Evolutionary conservation across 2,797 vertebrate species (phyloP), one percentile per base, ranked within the genome.

Genomic region (Characodon lateralis): DNA sequence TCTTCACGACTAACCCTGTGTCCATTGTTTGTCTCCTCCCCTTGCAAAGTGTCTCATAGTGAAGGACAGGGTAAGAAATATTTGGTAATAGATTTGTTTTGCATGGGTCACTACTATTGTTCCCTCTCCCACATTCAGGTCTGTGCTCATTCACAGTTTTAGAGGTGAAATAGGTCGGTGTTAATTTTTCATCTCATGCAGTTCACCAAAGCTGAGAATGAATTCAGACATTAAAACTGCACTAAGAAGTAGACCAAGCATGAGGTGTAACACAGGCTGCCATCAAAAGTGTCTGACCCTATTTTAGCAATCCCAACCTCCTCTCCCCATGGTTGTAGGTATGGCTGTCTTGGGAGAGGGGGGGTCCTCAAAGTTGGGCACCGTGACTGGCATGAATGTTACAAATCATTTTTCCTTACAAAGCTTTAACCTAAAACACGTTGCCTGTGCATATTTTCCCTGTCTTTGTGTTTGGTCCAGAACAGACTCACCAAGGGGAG

Each of bases 51-150:
- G 94, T 95, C 92, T 94, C 94, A 94, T 95, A 95, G 94, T 92
- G 93, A 95, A 96, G 93, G 95, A 96, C 92, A 96, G 95, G 95
- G 95, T 96, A 96, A 96, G 95, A 84, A 87, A 85, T 91, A 82
- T 83, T 94, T 89, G 90, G 88, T 91, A 87, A 90, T 90, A 91
- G 88, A 81, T 90, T 87, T 93, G 91, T 87, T 80, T 66, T 95
- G 95, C 95, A 96, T 95, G 95, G 92, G 83, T 91, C 88, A 88
- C 91, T 73, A 77, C 77, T 91, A 68, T 81, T 95, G 94, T 95
- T 77, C 55, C 83, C 83, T 71, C 65, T 83, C 85, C 82, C 88
- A 87, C 89, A 75, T 80, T 41, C 8, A 80, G 88, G 91, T 89
- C 91, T 93, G 91, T 89, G 88, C 87, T 93, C 91, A 94, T 94